These are phyloP conservation scores for Mycteria americana DNA, from an alignment of 2,797 vertebrate genomes.

Conservation along the genomic window DNA sequence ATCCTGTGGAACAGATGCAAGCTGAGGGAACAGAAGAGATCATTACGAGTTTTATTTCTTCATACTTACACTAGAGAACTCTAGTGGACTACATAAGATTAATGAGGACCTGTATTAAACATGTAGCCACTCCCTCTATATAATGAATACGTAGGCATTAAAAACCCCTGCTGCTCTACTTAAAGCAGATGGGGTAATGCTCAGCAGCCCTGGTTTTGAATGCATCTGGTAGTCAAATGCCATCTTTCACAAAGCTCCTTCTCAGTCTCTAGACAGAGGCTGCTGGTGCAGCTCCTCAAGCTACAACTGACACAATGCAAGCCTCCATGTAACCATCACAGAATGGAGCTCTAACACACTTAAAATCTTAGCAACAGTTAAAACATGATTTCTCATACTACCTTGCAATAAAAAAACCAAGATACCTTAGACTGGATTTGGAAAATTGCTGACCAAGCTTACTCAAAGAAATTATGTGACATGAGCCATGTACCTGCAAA, in stretches of 20 bases:
- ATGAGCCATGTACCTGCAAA: not conserved
- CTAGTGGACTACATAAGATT: not conserved
- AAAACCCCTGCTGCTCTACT: conserved; percentile 15
- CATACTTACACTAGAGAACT: not conserved
- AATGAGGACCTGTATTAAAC: conserved; percentile 7
- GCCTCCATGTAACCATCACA: rapidly evolving
- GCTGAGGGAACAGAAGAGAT: not conserved
- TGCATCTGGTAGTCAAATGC: conserved; percentile 18
- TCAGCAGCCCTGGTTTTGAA: not conserved
- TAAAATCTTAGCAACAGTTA: not conserved
- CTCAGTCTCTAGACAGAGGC: not conserved
- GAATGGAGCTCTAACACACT: not conserved
- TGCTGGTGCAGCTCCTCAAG: not conserved
- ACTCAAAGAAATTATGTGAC: not conserved
- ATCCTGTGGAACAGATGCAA: not conserved
- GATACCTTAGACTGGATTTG: not conserved
- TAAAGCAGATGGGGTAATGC: conserved; percentile 22
- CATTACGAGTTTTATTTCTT: not conserved
- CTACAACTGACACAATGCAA: not conserved
- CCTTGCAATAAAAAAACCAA: not conserved
- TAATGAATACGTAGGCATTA: not conserved
- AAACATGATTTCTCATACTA: not conserved
- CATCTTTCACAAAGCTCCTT: conserved; percentile 16
- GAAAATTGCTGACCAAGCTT: not conserved
- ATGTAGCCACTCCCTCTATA: not conserved